These are phyloP conservation scores for Epinephelus moara DNA, from an alignment of 2,113 vertebrate genomes.

Conservation along the genomic window DNA sequence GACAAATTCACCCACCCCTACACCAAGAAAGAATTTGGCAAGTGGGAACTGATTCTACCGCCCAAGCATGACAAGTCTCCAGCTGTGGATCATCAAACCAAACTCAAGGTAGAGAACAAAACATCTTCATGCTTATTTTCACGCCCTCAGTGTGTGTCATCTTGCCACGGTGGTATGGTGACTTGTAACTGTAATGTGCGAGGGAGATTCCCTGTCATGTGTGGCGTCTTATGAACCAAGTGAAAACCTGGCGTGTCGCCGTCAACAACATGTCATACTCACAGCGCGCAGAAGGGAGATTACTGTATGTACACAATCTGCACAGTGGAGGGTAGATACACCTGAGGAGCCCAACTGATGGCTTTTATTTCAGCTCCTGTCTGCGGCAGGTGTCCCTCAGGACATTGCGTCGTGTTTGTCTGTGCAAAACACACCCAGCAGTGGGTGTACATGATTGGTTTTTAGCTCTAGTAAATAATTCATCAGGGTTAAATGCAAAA, in stretches of 20 bases:
- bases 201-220: conserved; percentile 59
- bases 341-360: conserved; percentile 57
- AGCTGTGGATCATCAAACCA: conserved; percentile 83
- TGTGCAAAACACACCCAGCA: conserved; percentile 21
- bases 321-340: conserved; percentile 59
- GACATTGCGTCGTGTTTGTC: conserved; percentile 38
- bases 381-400: conserved; percentile 52
- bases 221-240: conserved; percentile 56
- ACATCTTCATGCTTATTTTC: conserved; percentile 62
- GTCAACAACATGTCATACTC: conserved; percentile 68
- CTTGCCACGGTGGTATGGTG: conserved; percentile 11
- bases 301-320: conserved; percentile 51
- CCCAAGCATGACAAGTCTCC: conserved; percentile 82
- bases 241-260: conserved; percentile 59
- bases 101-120: conserved; percentile 81
- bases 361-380: conserved; percentile 58
- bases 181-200: conserved; percentile 47
- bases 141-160: conserved; percentile 45
- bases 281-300: conserved; percentile 50
- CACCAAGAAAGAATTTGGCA: conserved; percentile 81
- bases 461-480: conserved; percentile 74
- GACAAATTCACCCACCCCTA: conserved; percentile 86
- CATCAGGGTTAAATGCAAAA: conserved; percentile 72
- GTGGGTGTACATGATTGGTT: conserved; percentile 62
- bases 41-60: conserved; percentile 85